Base-by-base conservation (phyloP, 2,113 vertebrate species). In the Tachysurus vachellii region DNA sequence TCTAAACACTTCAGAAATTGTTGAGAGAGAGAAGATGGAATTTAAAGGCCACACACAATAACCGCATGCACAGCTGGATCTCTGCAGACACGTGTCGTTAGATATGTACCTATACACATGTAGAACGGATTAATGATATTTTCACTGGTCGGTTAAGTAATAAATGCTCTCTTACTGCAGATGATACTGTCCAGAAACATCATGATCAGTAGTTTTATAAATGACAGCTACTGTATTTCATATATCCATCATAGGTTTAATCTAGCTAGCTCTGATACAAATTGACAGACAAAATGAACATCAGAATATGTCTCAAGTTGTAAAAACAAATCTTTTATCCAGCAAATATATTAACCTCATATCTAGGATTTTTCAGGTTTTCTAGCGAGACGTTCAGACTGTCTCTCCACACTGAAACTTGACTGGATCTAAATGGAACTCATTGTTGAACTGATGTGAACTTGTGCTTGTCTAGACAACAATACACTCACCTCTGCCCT, bases 1-100 rank as follows among this genome's bases (percentile, higher is more conserved):
- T 89, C 57, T 90, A 70, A 89, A 91, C 87, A 19, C 42, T 88
- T 64, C 86, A 87, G 80, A 92, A 93, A 92, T 91, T 93, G 90
- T 61, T 81, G 86, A 91, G 88, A 91, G 89, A 86, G 87, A 84
- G 57, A 85, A 50, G 10, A 26, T 28, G 5, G 26, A 54, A 12
- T 54, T 8, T 42, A 47, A 44, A 76, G 36, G 28, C 28, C 82
- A 36, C 82, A 54, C 53, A 84, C 23, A 36, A 84, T 62, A 56
- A n/a, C 9, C 54, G 75, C 70, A 75, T 56, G 16, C 81, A 83
- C 81, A 68, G 11, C 36, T 75, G 23, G 53, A 14, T 59, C 28
- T 21, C 3, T 71, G 82, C 50, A 84, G 66, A 73, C 54, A 9
- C 2, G 9, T 47, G 66, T 75, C 70, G 0, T 12, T 61, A 68